These are phyloP conservation scores for Sialia sialis DNA, from an alignment of 2,113 vertebrate genomes.

Conservation along the genomic window DNA sequence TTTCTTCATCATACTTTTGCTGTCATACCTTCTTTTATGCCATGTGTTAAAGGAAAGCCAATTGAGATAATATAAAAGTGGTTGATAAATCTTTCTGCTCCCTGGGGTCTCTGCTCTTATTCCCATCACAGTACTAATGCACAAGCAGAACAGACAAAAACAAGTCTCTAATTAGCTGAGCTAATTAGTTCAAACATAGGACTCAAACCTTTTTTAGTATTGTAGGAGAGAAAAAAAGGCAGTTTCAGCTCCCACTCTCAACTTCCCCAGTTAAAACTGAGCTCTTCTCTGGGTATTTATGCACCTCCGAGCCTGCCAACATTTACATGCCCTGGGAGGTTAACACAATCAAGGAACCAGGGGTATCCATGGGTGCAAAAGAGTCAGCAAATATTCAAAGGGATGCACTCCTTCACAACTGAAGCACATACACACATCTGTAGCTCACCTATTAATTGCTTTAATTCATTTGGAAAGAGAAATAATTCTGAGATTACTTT, in stretches of 20 bases:
- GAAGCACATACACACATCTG: fast-evolving
- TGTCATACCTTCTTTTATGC: not conserved
- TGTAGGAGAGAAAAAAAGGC: not conserved
- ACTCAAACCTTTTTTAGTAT: not conserved
- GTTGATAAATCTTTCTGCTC: not conserved
- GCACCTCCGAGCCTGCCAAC: not conserved
- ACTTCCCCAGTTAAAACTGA: not conserved
- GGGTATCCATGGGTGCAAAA: not conserved
- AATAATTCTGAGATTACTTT: not conserved
- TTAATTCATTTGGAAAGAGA: not conserved
- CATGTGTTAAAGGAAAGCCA: not conserved
- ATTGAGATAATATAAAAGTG: not conserved
- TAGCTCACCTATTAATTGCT: not conserved
- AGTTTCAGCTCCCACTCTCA: not conserved
- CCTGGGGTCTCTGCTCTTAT: not conserved
- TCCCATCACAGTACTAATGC: not conserved
- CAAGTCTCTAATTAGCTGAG: not conserved
- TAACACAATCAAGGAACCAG: not conserved
- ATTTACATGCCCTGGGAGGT: not conserved
- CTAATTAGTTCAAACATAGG: not conserved
- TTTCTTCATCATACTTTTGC: not conserved
- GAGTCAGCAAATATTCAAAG: not conserved
- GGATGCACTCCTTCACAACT: not conserved
- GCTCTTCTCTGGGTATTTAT: not conserved
- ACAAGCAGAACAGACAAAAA: not conserved